These are phyloP conservation scores for Halcyon badia DNA, from an alignment of 2,797 vertebrate genomes.

Conservation along the genomic window DNA sequence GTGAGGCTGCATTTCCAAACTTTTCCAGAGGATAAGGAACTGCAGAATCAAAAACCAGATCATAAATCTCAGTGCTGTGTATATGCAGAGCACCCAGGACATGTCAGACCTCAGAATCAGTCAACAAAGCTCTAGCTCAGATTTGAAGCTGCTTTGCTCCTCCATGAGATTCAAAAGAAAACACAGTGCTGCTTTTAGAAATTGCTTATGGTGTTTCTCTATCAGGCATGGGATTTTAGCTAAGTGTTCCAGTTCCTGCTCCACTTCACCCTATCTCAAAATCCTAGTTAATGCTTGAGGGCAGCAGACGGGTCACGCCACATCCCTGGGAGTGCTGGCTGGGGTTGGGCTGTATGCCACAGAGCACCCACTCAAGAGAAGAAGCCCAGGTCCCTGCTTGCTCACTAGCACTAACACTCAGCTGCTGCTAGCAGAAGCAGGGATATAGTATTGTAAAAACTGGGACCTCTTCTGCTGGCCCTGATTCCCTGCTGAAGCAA, in stretches of 20 bases:
- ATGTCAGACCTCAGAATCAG: neutral
- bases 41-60: neutral
- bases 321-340: too few relatives aligned
- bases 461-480: neutral
- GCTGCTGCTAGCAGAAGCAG: neutral
- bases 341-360: neutral
- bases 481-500: neutral
- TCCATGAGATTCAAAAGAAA: neutral
- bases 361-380: accelerated
- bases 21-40: neutral
- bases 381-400: neutral
- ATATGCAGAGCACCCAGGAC: too few relatives aligned
- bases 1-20: neutral
- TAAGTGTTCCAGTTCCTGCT: neutral
- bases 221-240: neutral
- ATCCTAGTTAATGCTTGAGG: too few relatives aligned
- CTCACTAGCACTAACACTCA: neutral
- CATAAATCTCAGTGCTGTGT: neutral
- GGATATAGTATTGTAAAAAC: neutral
- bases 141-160: neutral
- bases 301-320: neutral
- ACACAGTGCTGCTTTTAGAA: neutral
- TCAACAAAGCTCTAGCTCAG: neutral
- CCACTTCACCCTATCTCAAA: neutral
- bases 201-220: neutral